Evolutionary conservation across 2,113 vertebrate genomes (phyloP).

Genomic region (Leptocoma aspasia): DNA sequence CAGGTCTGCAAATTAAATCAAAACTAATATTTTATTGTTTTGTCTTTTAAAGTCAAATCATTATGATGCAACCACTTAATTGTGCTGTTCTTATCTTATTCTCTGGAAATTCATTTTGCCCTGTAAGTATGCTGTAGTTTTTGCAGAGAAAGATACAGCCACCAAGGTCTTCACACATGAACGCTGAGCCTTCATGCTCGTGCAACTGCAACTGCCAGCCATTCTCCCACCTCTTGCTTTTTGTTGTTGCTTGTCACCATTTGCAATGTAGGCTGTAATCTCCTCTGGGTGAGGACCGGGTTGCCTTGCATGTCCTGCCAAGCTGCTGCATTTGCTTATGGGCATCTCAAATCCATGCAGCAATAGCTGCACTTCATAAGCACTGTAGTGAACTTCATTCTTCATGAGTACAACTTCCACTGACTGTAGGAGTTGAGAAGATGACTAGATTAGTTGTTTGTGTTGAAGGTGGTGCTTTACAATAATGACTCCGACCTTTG

Average conservation of each 20-base stretch:
- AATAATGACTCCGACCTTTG: background rate
- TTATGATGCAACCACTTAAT: background rate
- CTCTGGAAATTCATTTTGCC: background rate
- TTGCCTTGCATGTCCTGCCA: background rate
- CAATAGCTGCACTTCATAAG: background rate
- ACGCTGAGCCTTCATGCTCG: background rate
- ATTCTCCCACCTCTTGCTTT: background rate
- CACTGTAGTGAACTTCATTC: background rate
- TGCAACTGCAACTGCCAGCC: background rate
- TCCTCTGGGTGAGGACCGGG: background rate
- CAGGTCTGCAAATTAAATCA: background rate
- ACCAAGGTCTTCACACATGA: background rate
- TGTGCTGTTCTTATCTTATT: background rate
- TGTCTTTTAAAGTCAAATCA: background rate
- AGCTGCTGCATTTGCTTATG: rapidly evolving
- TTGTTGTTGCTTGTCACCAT: background rate
- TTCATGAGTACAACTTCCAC: background rate
- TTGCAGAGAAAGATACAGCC: background rate
- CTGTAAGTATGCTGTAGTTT: background rate
- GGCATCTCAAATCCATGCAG: background rate
- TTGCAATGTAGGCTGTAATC: background rate
- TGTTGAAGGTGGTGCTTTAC: background rate
- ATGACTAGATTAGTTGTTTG: background rate
- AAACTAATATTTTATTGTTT: background rate
- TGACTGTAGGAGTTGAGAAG: background rate